Conservation (phyloP, 1,140 invertebrate genomes). For the Batillaria attramentaria region DNA sequence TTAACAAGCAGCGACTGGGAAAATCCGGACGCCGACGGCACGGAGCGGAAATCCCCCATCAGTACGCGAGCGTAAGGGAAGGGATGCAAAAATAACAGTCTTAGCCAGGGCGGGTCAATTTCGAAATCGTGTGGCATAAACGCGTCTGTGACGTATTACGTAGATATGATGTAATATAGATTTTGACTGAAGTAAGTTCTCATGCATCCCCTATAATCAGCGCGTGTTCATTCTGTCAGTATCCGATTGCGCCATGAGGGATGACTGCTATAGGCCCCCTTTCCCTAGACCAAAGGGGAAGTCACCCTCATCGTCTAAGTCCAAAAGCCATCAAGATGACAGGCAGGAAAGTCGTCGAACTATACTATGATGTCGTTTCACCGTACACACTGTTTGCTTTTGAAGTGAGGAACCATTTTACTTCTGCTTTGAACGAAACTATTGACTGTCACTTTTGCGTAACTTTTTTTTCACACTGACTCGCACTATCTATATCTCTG, state of each 20-base stretch:
- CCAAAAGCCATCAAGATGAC: not conserved
- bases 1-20: no score
- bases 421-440: not conserved
- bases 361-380: conserved; percentile 74
- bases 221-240: not conserved
- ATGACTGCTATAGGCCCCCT: not conserved
- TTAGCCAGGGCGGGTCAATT: no score
- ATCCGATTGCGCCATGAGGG: not conserved
- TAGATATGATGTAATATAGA: not conserved
- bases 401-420: conserved; percentile 57
- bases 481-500: not conserved
- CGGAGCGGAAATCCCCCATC: no score
- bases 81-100: no score
- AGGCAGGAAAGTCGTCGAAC: conserved; percentile 61
- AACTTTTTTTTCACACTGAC: conserved; percentile 89
- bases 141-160: no score
- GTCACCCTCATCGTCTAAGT: not conserved
- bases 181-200: not conserved
- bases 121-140: no score
- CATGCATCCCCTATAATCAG: not conserved
- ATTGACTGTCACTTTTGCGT: conserved; percentile 80
- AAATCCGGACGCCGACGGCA: no score
- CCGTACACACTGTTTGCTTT: conserved; percentile 73
- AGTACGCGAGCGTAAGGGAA: no score
- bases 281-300: no score